Evolutionary conservation across 2,113 vertebrate species (phyloP).

Genomic region (Entosphenus tridentatus): DNA sequence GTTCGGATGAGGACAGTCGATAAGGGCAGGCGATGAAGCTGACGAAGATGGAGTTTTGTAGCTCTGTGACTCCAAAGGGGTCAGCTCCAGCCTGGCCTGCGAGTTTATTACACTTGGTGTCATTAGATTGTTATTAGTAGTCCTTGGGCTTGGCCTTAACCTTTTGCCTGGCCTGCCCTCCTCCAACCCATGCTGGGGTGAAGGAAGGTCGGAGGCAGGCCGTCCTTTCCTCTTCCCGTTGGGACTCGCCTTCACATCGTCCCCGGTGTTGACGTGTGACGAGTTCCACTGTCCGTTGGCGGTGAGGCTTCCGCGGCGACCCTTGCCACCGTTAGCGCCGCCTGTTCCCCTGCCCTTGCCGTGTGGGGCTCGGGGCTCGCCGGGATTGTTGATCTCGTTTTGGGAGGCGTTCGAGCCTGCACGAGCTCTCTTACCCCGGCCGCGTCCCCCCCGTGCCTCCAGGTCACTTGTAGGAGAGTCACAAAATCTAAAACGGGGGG

Average conservation of each 20-base stretch:
- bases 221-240: conserved; percentile 75
- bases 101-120: conserved; percentile 22
- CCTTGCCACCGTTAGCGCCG: conserved; percentile 71
- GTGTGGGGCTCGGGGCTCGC: conserved; percentile 63
- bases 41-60: conserved; percentile 44
- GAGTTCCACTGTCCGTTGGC: conserved; percentile 71
- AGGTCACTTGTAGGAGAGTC: conserved; percentile 94
- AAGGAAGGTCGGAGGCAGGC: conserved; percentile 75
- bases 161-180: conserved; percentile 42
- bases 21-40: conserved; percentile 80
- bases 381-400: conserved; percentile 44
- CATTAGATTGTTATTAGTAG: conserved; percentile 44
- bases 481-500: conserved; percentile 45
- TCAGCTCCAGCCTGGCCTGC: conserved; percentile 22
- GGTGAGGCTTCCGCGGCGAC: conserved; percentile 77
- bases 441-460: conserved; percentile 63
- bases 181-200: conserved; percentile 97
- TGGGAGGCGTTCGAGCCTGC: conserved; percentile 76
- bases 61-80: conserved; percentile 47
- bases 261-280: conserved; percentile 29
- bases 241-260: conserved; percentile 82
- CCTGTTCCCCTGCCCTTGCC: conserved; percentile 64
- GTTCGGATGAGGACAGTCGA: conserved; percentile 91
- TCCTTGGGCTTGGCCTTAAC: conserved; percentile 51
- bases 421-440: conserved; percentile 76